A percentile compares a stretch with the other conserved stretches of the same genome.
These are phyloP conservation scores for Sarcophaga peregrina DNA, from an alignment of 1,140 invertebrate genomes.

Conservation along the genomic window DNA sequence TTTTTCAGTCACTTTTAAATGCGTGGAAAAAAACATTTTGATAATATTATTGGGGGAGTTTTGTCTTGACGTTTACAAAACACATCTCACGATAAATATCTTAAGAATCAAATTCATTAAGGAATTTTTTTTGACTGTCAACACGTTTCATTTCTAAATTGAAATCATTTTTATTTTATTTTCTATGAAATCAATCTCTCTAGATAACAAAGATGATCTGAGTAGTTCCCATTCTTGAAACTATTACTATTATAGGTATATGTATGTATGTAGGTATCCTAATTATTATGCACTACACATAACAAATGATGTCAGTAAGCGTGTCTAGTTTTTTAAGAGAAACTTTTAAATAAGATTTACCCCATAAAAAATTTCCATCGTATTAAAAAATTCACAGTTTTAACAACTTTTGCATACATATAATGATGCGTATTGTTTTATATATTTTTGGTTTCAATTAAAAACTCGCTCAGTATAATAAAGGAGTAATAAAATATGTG, in stretches of 20 bases:
- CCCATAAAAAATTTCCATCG: background rate
- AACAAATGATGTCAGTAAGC: conserved; percentile 1
- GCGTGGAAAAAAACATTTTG: no score
- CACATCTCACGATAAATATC: no score
- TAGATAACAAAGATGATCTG: background rate
- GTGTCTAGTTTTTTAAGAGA: background rate
- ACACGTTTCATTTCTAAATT: no score
- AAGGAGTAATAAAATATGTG: background rate
- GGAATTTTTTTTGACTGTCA: no score
- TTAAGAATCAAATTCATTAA: no score
- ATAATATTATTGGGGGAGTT: no score
- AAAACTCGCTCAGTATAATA: background rate
- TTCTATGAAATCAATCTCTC: background rate
- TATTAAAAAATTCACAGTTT: no score
- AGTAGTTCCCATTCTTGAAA: background rate
- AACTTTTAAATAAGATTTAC: background rate
- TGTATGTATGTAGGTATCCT: background rate
- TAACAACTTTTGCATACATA: no score
- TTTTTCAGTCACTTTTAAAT: no score
- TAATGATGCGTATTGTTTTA: background rate
- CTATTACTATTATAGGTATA: background rate
- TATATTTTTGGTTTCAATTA: background rate
- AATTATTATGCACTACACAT: background rate
- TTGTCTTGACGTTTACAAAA: no score
- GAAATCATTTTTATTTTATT: background rate